A percentile compares a stretch with the other conserved stretches of the same genome.
phyloP scores from a whole-genome alignment of 2,113 vertebrate genomes.

The Lonchura striata region DNA sequence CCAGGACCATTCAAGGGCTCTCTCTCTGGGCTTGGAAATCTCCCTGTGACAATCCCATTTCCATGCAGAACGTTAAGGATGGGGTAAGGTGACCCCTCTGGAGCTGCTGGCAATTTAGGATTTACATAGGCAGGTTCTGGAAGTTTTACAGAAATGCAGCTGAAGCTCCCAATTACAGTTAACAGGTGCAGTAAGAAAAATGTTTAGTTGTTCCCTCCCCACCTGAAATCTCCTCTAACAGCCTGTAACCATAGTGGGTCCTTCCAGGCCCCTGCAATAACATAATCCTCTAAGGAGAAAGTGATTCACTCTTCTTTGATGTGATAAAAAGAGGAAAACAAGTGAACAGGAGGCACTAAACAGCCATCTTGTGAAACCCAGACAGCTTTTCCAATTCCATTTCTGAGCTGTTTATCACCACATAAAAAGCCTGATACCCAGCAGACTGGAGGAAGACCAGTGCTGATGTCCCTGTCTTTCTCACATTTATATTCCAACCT shows the following conservation, averaged over 20 bases:
- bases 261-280: slow-evolving; percentile 28
- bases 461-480: neutral
- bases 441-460: neutral
- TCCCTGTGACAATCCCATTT: neutral
- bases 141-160: neutral
- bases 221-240: neutral
- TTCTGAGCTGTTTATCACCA: slow-evolving; percentile 54
- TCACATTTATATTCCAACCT: neutral
- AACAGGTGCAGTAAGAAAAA: neutral
- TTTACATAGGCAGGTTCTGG: neutral
- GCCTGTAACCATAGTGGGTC: neutral
- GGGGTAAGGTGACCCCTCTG: neutral
- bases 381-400: slow-evolving; percentile 30
- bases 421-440: slow-evolving; percentile 31
- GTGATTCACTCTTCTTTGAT: slow-evolving; percentile 45
- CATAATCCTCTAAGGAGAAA: slow-evolving; percentile 38
- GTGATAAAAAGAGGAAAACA: slow-evolving; percentile 54
- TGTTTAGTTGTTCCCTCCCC: neutral
- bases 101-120: neutral
- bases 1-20: fast-evolving
- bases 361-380: slow-evolving; percentile 59
- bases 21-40: neutral
- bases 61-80: neutral
- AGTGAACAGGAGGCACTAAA: slow-evolving; percentile 56
- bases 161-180: neutral